Conservation (phyloP, 2,888 invertebrate genomes). For the Dastarcus helophoroides region DNA sequence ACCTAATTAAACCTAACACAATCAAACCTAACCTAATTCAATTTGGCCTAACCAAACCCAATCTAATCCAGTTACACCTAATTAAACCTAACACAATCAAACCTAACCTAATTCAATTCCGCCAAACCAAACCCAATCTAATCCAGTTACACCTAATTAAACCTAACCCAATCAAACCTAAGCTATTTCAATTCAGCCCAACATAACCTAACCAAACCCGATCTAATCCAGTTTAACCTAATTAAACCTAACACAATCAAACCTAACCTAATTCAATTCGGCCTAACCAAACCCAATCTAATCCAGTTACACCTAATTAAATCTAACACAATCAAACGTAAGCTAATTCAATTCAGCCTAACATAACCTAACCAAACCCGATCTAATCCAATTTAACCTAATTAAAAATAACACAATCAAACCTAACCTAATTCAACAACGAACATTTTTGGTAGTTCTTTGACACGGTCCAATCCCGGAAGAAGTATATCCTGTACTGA, state of each 20-base stretch:
- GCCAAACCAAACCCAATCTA: conserved; percentile 14
- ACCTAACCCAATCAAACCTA: conserved; percentile 14
- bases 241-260: conserved; percentile 14
- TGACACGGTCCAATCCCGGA: no score
- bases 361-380: conserved; percentile 15
- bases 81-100: conserved; percentile 13
- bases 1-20: no score
- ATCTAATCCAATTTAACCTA: conserved; percentile 15
- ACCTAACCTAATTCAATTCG: conserved; percentile 13
- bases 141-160: conserved; percentile 14
- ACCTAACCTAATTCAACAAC: no score
- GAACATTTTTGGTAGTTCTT: no score
- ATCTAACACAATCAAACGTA: conserved; percentile 13
- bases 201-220: conserved; percentile 15
- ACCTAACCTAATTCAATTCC: conserved; percentile 13
- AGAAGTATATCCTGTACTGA: no score
- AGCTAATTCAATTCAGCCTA: no score
- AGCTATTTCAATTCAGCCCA: conserved; percentile 12
- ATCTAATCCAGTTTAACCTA: conserved; percentile 16
- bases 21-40: conserved; percentile 4
- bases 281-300: conserved; percentile 14
- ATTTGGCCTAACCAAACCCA: conserved; percentile 13
- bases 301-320: conserved; percentile 14
- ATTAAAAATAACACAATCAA: conserved; percentile 13
- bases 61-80: conserved; percentile 12